Evolutionary conservation across 2,888 invertebrate genomes (phyloP).

Genomic region (Pardosa pseudoannulata): DNA sequence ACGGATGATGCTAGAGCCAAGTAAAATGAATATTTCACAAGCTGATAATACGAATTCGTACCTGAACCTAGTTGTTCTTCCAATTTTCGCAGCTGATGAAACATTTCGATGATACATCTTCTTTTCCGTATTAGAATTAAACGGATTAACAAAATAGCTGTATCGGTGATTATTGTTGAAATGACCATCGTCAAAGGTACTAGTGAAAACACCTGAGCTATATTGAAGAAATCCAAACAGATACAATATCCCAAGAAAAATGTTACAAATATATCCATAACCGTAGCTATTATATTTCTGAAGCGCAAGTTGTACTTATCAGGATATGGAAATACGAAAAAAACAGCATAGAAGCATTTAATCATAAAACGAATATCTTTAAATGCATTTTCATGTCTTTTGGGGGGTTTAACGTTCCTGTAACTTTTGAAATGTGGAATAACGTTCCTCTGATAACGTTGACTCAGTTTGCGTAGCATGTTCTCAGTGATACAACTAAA

Average conservation of each 20-base stretch:
- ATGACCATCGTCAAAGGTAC: constrained; percentile 24
- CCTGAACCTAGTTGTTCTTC: neutral
- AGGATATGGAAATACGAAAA: constrained; percentile 29
- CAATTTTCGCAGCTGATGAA: neutral
- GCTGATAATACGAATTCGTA: no score
- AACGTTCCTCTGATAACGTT: no score
- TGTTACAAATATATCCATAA: constrained; percentile 13
- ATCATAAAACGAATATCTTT: constrained; percentile 11
- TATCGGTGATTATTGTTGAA: constrained; percentile 19
- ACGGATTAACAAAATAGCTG: constrained; percentile 11
- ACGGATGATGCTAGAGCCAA: constrained; percentile 1
- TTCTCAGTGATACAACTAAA: no score
- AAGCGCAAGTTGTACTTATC: neutral
- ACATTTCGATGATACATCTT: neutral
- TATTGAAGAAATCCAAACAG: constrained; percentile 13
- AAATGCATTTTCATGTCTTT: no score
- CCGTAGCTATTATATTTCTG: neutral
- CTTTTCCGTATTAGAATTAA: constrained; percentile 27
- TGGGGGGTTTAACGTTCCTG: no score
- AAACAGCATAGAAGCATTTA: constrained; percentile 31
- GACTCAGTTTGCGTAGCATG: no score
- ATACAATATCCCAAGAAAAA: constrained; percentile 18
- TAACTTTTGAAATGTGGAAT: no score
- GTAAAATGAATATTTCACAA: neutral
- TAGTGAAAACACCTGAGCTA: neutral